Evolutionary conservation across 2,797 vertebrate genomes (phyloP).

Genomic region (Platalea minor): DNA sequence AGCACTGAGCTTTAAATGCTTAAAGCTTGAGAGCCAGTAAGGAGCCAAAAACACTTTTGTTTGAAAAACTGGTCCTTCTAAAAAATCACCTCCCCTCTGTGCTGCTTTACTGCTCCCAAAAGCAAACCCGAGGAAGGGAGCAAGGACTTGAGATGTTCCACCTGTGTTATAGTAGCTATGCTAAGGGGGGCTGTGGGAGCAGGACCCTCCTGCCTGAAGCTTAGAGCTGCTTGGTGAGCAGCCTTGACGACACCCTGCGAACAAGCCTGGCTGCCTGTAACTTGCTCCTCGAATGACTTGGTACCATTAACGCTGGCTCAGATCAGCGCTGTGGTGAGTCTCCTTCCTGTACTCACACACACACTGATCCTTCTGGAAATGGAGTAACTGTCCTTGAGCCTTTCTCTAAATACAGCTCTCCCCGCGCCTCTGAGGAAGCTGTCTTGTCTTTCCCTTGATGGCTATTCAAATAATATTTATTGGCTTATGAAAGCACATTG

Average conservation of each 20-base stretch:
- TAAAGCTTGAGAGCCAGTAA: background rate
- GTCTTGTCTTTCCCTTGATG: background rate
- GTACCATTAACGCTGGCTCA: background rate
- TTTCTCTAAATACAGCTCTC: background rate
- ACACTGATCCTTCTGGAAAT: background rate
- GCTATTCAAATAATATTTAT: background rate
- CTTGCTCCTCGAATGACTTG: too few species aligned
- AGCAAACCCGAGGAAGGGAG: background rate
- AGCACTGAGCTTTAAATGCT: background rate
- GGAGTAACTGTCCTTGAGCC: background rate
- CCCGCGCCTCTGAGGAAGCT: background rate
- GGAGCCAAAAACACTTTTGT: background rate
- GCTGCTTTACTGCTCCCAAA: background rate
- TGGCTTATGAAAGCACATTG: background rate
- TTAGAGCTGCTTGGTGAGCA: background rate
- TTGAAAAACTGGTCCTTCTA: background rate
- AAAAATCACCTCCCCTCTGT: background rate
- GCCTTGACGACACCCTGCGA: rapidly evolving
- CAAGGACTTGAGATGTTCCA: background rate
- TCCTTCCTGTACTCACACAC: background rate
- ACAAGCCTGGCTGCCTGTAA: background rate
- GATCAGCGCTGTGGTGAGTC: background rate
- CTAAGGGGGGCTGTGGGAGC: background rate
- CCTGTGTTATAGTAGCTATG: rapidly evolving
- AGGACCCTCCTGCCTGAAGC: background rate